Base-by-base conservation (phyloP, 2,797 vertebrate genomes). In the Clarias platycephalus region DNA sequence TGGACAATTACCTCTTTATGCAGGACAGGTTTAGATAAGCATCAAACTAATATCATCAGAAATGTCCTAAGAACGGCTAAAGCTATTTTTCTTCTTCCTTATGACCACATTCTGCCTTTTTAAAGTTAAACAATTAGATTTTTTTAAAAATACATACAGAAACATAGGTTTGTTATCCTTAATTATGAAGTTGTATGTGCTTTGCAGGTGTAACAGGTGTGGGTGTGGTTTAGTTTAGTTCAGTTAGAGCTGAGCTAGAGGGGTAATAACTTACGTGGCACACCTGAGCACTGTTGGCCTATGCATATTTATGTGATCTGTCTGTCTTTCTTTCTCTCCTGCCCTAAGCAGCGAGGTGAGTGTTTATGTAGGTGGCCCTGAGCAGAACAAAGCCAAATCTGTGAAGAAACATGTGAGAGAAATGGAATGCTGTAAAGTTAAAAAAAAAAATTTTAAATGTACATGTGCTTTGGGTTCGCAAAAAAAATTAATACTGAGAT, bases 1-100 rank as follows among this genome's bases (percentile, higher is more conserved):
- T 92, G 89, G 88, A 64, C 77, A 87, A 91, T 92, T 88, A 85
- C 85, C 37, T 79, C 82, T 92, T 94, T 92, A 93, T 91, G 63
- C 83, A 90, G 78, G 89, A 85, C 91, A 92, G 91, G 89, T 92
- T 94, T 81, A 83, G 90, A 89, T 86, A 87, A 86, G 83, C 91
- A 94, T 92, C 90, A 93, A 93, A 93, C 91, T 71, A 62, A 80
- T 88, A 93, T 91, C 88, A 92, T 91, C 84, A 90, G 90, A 93
- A 91, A 92, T 90, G 90, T 72, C 90, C 64, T 89, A 88, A 93
- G 94, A 94, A 93, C 89, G 90, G 91, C 87, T 89, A 88, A 88
- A 87, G 90, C 89, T 86, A 90, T 94, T 94, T 92, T 93, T 91
- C 85, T 91, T 89, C 62, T 89, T 89, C 89, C 92, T 93, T 90